A percentile compares a stretch with the other conserved stretches of the same genome.
phyloP scores from a whole-genome alignment of 2,888 invertebrate species.

The Ormyrus rosae region DNA sequence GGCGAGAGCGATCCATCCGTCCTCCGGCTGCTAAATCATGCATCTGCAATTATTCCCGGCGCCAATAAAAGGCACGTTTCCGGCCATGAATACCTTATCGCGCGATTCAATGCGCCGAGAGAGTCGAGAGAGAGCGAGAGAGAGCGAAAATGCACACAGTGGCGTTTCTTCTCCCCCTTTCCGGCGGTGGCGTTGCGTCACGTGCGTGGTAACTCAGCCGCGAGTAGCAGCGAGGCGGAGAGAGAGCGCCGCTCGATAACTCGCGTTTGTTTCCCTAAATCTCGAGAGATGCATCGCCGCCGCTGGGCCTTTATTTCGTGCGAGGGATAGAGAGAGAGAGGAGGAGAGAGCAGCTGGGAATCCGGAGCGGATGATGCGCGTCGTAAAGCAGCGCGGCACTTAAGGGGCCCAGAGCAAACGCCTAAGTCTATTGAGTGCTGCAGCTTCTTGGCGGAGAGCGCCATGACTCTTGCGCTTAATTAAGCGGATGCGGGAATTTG shows the following conservation, averaged over 20 bases:
- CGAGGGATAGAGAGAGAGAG: neutral
- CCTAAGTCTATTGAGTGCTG: too few species aligned
- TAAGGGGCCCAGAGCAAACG: too few species aligned
- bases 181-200: neutral
- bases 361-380: slow-evolving; percentile 17
- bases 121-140: too few species aligned
- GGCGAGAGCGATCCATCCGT: neutral
- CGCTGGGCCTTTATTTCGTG: neutral
- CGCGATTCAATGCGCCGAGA: slow-evolving; percentile 27
- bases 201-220: slow-evolving; percentile 30
- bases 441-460: too few species aligned
- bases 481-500: too few species aligned
- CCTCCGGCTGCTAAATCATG: slow-evolving; percentile 31
- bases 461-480: too few species aligned
- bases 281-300: neutral
- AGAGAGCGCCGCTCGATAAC: too few species aligned
- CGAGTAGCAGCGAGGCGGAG: slow-evolving; percentile 13
- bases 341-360: slow-evolving; percentile 29
- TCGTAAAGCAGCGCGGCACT: too few species aligned
- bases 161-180: slow-evolving; percentile 1
- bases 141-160: too few species aligned
- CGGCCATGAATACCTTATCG: slow-evolving; percentile 42
- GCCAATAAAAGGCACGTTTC: slow-evolving; percentile 7
- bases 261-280: slow-evolving; percentile 28
- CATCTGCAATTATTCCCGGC: slow-evolving; percentile 26